Evolutionary conservation across 2,797 vertebrate species (phyloP), one percentile per base, ranked within the genome.

Genomic region (Poecilia picta): DNA sequence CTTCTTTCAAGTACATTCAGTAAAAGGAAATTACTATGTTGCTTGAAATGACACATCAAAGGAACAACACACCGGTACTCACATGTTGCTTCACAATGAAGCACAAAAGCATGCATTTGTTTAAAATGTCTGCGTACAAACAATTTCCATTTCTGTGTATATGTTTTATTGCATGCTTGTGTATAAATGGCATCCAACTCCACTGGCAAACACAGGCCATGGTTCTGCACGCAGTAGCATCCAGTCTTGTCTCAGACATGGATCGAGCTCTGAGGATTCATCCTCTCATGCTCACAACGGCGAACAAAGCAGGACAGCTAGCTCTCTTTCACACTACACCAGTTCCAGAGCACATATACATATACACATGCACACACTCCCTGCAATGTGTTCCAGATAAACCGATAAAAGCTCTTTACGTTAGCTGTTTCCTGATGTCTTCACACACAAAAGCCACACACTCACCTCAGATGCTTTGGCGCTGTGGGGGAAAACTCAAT

Each of bases 261-360:
- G 81, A 93, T 87, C 75, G 53, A 91, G 87, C 90, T 90, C 80
- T 5, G 66, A 90, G 88, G 88, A 90, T 86, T 83, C 90, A 87
- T 85, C 90, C 89, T 90, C 87, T 88, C 72, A 33, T 91, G 87
- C 20, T 77, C 83, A 92, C 91, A 87, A 91, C 79, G 78, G 80
- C 70, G 74, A 87, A 93, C 88, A 91, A 91, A 92, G 88, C 80
- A 16, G 75, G 83, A 84, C 84, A 78, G 81, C 87, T n/a, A 57
- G 85, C 83, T 89, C 84, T 81, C 78, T 89, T 88, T 89, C 81
- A 88, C 84, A 87, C 90, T 74, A 91, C 90, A 84, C 86, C 85
- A 85, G 87, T 85, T 74, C 79, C 78, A 94, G 88, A 88, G 91
- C 86, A 83, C 76, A 92, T 91, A 93, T 94, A 93, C 90, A 92